Percentiles rank a stretch among this genome's conserved stretches.
Conservation (phyloP, 2,888 invertebrate species). For the Dicranocentrus wangi region DNA sequence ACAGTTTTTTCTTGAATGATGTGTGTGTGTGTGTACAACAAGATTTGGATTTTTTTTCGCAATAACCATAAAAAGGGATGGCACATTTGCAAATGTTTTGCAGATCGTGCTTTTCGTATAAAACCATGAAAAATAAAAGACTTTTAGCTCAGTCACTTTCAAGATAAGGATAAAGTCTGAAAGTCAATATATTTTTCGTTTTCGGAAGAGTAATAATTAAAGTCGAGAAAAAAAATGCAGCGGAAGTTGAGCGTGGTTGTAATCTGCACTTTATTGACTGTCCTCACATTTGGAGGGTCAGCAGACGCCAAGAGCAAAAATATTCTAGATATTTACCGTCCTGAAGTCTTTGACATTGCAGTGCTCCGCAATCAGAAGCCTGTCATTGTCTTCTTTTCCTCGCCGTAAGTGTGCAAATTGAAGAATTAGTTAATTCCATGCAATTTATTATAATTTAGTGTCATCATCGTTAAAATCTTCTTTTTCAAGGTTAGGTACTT, state of each 20-base stretch:
- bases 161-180: too few relatives aligned
- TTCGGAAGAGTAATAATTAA: background rate
- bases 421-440: too few relatives aligned
- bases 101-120: background rate
- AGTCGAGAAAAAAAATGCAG: conserved; percentile 8
- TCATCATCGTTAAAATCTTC: too few relatives aligned
- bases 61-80: conserved; percentile 2
- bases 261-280: background rate
- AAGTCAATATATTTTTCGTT: too few relatives aligned
- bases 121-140: conserved; percentile 14
- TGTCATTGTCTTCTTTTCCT: conserved; percentile 62
- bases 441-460: background rate
- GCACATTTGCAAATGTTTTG: background rate
- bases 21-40: background rate
- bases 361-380: conserved; percentile 65
- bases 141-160: background rate
- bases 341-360: conserved; percentile 63
- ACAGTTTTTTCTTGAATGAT: background rate
- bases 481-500: too few relatives aligned
- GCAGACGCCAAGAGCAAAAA: conserved; percentile 58
- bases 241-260: background rate
- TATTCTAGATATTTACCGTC: conserved; percentile 59
- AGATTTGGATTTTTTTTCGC: background rate
- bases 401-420: conserved; percentile 36
- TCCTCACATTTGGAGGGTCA: background rate